Evolutionary conservation across 2,113 vertebrate genomes (phyloP).

Genomic region (Mellivora capensis): DNA sequence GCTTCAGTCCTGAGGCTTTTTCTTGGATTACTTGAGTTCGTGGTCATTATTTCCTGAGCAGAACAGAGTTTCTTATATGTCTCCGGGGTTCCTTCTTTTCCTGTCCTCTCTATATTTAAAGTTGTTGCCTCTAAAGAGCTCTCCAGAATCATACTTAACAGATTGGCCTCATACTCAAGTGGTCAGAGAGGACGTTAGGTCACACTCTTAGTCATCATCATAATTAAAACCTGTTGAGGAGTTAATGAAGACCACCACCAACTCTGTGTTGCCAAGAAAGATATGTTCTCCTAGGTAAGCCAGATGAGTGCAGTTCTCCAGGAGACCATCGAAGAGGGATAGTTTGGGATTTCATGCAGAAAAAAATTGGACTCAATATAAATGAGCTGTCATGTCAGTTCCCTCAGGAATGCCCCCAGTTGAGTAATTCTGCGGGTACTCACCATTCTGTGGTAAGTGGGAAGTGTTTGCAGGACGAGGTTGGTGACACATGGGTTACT

Average conservation of each 20-base stretch:
- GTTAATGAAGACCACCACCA: neutral
- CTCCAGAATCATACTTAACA: neutral
- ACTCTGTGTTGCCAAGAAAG: neutral
- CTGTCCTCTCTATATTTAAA: neutral
- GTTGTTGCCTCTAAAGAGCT: neutral
- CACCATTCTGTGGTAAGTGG: neutral
- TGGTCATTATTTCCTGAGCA: neutral
- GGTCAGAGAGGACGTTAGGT: constrained; percentile 36
- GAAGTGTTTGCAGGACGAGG: neutral
- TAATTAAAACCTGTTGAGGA: neutral
- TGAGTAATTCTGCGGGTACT: neutral
- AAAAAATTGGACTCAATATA: neutral
- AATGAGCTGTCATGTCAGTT: neutral
- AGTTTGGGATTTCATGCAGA: neutral
- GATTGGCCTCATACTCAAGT: neutral
- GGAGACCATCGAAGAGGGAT: neutral
- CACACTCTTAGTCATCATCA: neutral
- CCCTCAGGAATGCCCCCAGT: neutral
- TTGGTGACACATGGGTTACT: constrained; percentile 1
- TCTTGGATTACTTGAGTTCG: neutral
- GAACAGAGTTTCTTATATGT: neutral
- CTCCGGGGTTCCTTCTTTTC: neutral
- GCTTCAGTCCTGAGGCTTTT: neutral
- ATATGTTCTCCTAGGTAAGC: neutral
- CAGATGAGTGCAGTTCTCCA: neutral